Conservation (phyloP, 2,888 invertebrate species). For the Cataglyphis rosenhaueri region DNA sequence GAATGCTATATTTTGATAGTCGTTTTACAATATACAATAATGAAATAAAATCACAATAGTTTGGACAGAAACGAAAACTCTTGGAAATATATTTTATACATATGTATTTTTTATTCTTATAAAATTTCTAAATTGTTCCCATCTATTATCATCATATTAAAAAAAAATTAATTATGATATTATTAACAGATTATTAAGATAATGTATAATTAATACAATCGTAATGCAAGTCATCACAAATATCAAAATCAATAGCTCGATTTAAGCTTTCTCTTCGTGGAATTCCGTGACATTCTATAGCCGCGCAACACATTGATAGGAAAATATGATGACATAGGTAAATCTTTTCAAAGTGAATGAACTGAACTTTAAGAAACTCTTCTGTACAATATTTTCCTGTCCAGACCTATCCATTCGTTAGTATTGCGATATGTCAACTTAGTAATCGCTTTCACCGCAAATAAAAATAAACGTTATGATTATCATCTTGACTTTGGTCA, state of each 20-base stretch:
- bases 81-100: background rate
- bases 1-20: background rate
- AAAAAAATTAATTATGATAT: background rate
- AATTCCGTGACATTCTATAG: background rate
- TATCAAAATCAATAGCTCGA: background rate
- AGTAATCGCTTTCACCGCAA: constrained; percentile 11
- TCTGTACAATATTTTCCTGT: background rate
- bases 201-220: background rate
- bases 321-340: background rate
- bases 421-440: background rate
- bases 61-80: background rate
- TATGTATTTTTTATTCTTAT: constrained; percentile 20
- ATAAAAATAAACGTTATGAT: constrained; percentile 6
- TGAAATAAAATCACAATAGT: constrained; percentile 11
- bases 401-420: background rate
- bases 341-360: constrained; percentile 4
- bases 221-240: background rate
- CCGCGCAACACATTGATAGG: background rate
- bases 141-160: background rate
- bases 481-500: constrained; percentile 11
- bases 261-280: background rate
- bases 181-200: background rate
- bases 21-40: background rate
- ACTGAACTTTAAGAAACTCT: background rate
- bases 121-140: background rate